Evolutionary conservation across 2,113 vertebrate species (phyloP).

Genomic region (Panthera uncia): DNA sequence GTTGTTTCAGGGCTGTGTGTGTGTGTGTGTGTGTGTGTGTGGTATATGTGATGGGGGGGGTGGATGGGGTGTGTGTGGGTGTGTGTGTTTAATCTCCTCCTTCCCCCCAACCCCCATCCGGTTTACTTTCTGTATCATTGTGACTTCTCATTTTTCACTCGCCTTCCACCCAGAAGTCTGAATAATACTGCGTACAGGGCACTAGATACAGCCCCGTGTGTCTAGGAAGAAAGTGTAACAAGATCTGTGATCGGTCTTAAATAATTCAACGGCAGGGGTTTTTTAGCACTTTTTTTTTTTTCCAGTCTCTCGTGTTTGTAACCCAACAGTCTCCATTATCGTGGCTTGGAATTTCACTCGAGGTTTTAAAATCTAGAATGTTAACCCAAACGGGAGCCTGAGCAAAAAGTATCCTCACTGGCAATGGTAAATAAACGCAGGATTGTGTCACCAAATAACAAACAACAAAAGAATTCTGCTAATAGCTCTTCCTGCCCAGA

Average conservation of each 20-base stretch:
- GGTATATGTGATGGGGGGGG: neutral
- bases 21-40: neutral
- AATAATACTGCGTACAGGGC: neutral
- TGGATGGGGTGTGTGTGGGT: no score
- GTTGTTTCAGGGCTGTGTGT: fast-evolving
- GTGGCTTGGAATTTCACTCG: constrained; percentile 84
- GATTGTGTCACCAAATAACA: neutral
- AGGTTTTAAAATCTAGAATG: constrained; percentile 74
- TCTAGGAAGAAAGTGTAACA: constrained; percentile 67
- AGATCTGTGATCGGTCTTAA: constrained; percentile 73
- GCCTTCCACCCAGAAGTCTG: neutral
- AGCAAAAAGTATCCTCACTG: neutral
- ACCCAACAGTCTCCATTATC: constrained; percentile 73
- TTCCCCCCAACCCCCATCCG: neutral
- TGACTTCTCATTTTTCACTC: constrained; percentile 50
- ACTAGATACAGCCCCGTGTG: neutral
- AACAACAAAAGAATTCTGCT: neutral
- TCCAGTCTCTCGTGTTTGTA: constrained; percentile 80
- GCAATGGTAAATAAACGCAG: neutral
- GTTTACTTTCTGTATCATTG: neutral
- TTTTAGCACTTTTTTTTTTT: constrained; percentile 72
- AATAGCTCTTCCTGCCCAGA: neutral
- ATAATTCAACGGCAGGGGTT: constrained; percentile 80
- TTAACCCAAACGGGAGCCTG: constrained; percentile 47
- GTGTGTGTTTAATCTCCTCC: neutral